phyloP scores from a whole-genome alignment of 1,140 invertebrate species.

The Caenorhabditis briggsae region DNA sequence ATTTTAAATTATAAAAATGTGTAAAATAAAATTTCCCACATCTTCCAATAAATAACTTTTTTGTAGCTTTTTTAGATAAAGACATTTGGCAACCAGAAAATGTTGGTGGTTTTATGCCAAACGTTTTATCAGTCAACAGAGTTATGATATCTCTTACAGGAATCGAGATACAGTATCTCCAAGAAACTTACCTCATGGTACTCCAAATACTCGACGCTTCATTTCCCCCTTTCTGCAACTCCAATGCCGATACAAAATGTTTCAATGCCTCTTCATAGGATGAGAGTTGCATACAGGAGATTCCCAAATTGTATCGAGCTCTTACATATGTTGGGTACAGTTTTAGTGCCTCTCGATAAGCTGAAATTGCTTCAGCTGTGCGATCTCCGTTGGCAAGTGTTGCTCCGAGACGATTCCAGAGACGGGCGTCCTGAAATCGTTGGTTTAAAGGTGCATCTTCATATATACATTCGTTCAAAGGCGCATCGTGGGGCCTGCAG shows the following conservation, averaged over 20 bases:
- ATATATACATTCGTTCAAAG: too few relatives aligned
- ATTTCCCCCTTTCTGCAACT: conserved; percentile 84
- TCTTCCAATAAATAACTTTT: too few relatives aligned
- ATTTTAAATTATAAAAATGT: too few relatives aligned
- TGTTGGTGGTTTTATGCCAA: too few relatives aligned
- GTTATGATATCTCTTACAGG: not conserved
- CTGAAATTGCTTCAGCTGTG: conserved; percentile 94
- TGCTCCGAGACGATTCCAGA: conserved; percentile 97
- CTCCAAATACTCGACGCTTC: conserved; percentile 54
- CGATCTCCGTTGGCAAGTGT: conserved; percentile 94
- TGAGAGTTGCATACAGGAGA: conserved; percentile 93
- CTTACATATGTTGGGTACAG: conserved; percentile 95
- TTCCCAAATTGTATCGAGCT: conserved; percentile 96
- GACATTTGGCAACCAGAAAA: too few relatives aligned
- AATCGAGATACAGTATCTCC: not conserved
- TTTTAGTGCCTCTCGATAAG: conserved; percentile 91
- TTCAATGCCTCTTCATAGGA: conserved; percentile 86
- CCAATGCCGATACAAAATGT: conserved; percentile 91
- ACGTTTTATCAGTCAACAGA: too few relatives aligned
- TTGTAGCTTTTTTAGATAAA: too few relatives aligned
- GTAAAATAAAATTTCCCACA: too few relatives aligned
- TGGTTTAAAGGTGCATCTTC: too few relatives aligned
- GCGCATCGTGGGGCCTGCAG: too few relatives aligned
- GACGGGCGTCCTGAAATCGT: conserved; percentile 85
- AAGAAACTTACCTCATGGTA: conserved; percentile 49